Evolutionary conservation across 53 echinoderm and acorn worm species (phyloP), one percentile per base, ranked within the genome.

Genomic region (Patiria pectinifera): DNA sequence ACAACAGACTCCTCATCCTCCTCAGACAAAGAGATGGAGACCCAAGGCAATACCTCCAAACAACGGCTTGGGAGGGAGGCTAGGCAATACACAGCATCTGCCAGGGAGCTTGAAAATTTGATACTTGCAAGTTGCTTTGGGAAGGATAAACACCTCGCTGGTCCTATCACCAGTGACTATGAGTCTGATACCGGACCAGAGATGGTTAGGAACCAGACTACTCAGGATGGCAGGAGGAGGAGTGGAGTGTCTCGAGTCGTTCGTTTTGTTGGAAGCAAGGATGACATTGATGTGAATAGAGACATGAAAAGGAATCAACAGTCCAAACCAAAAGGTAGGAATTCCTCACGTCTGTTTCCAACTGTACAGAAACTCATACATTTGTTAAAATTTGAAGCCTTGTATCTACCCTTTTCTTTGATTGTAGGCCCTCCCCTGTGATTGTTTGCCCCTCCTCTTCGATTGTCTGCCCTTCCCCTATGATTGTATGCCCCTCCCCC

Each of bases 121-220:
- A 84, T 94, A 15, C 60, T 94, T 80, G 71, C 84, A 4, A 94
- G 94, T 80, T 94, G 94, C 19, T 94, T 94, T 84, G 94, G 94
- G 13, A 59, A 58, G 58, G 77, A 93, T 45, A 85, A 74, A 14
- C 74, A 83, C 22, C 53, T 79, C n/a, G 48, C 91, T 3, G 71
- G 25, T 81, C 71, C 85, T n/a, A 66, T 81, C 24, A 94, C 94
- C 48, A 94, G 94, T 76, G 94, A 94, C 80, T 94, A 94, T 82
- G 94, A 94, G 71, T 92, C 94, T 4, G 94, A 94, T 81, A 78
- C 94, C 12, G 91, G 87, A 47, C 82, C 93, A 7, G 82, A 88
- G 22, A 62, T 21, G 49, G 24, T 25, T 16, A 93, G 23, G 43
- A 25, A 23, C 25, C 48, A 8, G 53, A 45, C 43, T 12, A n/a